Evolutionary conservation across 1,140 invertebrate species (phyloP), one percentile per base, ranked within the genome.

Genomic region (Streblospio benedicti): DNA sequence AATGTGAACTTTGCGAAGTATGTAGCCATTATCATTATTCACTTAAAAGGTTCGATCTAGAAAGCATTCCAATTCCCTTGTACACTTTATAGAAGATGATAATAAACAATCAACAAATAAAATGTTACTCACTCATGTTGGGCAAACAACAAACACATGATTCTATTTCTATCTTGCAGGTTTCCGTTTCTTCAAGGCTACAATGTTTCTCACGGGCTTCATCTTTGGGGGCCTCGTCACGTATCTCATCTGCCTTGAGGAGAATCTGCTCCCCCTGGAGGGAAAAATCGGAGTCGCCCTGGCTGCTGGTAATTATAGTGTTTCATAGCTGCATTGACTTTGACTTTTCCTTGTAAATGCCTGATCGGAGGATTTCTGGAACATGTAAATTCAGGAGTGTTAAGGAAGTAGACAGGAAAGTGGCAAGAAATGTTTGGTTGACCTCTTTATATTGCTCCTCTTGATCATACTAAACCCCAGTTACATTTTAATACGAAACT

Each of bases 181-280:
- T 53, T 93, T 92, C 75, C 82, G 89, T 51, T 91, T 87, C 75
- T 90, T 92, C 74, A 90, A 91, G 74, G 88, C 88, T 2, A 85
- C 88, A n/a, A 89, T 91, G 84, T 92, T 92, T 72, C 79, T 92
- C 28, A 91, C 88, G 27, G 90, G 90, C 30, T 87, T 91, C 69
- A 86, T 89, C 43, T 91, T 91, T 76, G 89, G 87, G 14, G 84
- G 88, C 47, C 83, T 86, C 25, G 81, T 90, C 55, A 85, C 89
- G 2, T 90, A 88, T 73, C 76, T 88, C 58, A 87, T 91, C 62
- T 89, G 86, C 74, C 80, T 85, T 52, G 87, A 88, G 70, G 86
- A 88, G 66, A 82, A 85, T 41, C 72, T 87, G 20, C 80, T 90
- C 71, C 86, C 87, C 3, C 76, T 83, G 20, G 85, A 87, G 67